These are phyloP conservation scores for Hoplodrina blanda DNA, from an alignment of 2,888 invertebrate species.

Conservation along the genomic window DNA sequence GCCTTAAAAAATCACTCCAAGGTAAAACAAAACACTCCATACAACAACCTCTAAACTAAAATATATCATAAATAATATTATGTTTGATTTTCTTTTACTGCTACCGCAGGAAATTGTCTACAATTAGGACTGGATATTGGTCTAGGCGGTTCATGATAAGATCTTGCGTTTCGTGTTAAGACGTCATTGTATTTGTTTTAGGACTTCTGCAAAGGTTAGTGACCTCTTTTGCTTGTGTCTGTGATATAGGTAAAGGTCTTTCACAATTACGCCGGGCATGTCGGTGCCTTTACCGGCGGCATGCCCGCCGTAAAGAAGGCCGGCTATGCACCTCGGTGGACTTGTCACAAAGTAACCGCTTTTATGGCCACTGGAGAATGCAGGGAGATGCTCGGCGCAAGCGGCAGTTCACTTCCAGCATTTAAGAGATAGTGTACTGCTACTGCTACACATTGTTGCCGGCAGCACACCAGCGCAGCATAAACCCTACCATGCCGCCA, in stretches of 20 bases:
- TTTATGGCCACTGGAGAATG: too few species aligned
- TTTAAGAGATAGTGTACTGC: too few species aligned
- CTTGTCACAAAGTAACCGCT: too few species aligned
- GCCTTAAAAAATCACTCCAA: not conserved
- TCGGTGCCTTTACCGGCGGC: too few species aligned
- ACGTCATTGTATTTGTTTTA: conserved; percentile 31
- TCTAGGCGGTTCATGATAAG: conserved; percentile 16
- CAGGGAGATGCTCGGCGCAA: too few species aligned
- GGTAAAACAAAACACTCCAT: conserved; percentile 3
- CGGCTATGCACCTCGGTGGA: too few species aligned
- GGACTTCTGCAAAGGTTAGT: not conserved
- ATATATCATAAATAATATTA: conserved; percentile 6
- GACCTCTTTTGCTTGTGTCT: not conserved
- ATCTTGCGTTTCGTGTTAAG: conserved; percentile 40
- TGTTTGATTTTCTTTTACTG: conserved; percentile 17
- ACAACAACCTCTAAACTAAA: not conserved
- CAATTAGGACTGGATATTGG: conserved; percentile 22
- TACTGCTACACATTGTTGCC: too few species aligned
- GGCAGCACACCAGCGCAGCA: too few species aligned
- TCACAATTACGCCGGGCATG: too few species aligned
- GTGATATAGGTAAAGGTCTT: not conserved
- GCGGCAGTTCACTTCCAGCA: too few species aligned
- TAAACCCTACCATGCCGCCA: too few species aligned
- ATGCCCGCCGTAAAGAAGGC: too few species aligned
- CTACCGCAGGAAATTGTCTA: conserved; percentile 25